Base-by-base conservation (phyloP, 2,113 vertebrate species). In the Nematolebias whitei region DNA sequence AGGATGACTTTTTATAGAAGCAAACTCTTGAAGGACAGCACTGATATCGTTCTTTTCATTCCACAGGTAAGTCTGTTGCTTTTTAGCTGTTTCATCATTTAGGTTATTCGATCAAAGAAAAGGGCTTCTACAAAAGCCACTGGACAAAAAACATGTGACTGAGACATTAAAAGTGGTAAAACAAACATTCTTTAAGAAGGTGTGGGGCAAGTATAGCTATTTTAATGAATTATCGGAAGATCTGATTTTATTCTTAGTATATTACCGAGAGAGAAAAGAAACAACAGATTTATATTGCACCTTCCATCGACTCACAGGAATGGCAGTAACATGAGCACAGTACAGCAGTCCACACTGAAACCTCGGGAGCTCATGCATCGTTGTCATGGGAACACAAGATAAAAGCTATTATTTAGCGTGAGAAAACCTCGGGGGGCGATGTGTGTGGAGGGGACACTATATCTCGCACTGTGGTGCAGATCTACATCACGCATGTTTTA, bases 301-400 rank as follows among this genome's bases (percentile, higher is more conserved):
- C 83, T 76, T 86, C 59, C 47, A 74, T 80, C 41, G 62, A 45
- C 45, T 85, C 72, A 60, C 66, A 52, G 56, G 63, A 50, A 84
- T 53, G 85, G 86, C 85, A 87, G 81, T 82, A 81, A 83, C 24
- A 20, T 19, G 18, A 57, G 66, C 55, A 70, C 54, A 49, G 43
- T 29, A 69, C 22, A 4, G 14, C 9, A 53, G 65, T 85, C 68
- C 54, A 50, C 53, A 35, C 65, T 40, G 32, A 48, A 82, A 72
- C n/a, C 62, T 63, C 61, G 47, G 68, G 32, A 76, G 54, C 56
- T 50, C 66, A 52, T 32, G 32, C 53, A 53, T 20, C 58, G 84
- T 85, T 85, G 84, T 73, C 84, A 87, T 84, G 57, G 75, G 75
- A 84, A 87, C 82, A 45, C 50, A 76, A 66, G 49, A 60, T 4